Evolutionary conservation across 2,888 invertebrate genomes (phyloP).

Genomic region (Lepeophtheirus nordmannii): DNA sequence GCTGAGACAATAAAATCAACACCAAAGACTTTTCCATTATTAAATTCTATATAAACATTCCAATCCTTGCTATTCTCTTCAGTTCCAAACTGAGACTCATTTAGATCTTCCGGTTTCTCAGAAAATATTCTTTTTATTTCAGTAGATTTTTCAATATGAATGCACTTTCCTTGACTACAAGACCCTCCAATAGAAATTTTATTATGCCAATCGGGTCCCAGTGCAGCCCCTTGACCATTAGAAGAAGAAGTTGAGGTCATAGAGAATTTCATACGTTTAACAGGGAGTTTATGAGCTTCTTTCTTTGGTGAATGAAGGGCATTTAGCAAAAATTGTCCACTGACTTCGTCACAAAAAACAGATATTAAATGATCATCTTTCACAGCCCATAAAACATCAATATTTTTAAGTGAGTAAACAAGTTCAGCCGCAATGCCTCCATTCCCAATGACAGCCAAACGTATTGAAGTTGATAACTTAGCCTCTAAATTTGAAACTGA

Average conservation of each 20-base stretch:
- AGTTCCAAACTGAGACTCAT: background rate
- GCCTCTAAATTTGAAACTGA: constrained; percentile 64
- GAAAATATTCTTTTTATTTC: background rate
- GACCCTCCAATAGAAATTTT: background rate
- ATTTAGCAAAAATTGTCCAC: constrained; percentile 75
- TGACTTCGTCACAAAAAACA: constrained; percentile 88
- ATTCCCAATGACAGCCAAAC: constrained; percentile 77
- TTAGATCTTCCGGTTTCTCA: background rate
- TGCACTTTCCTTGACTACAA: background rate
- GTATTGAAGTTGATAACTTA: constrained; percentile 49
- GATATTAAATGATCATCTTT: constrained; percentile 82
- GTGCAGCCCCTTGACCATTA: constrained; percentile 29
- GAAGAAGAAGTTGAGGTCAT: constrained; percentile 38
- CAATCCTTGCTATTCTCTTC: constrained; percentile 34
- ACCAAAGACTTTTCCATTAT: constrained; percentile 51
- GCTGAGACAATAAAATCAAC: constrained; percentile 90
- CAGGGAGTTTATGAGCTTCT: constrained; percentile 26
- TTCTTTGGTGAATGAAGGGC: constrained; percentile 25
- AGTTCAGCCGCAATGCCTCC: constrained; percentile 97
- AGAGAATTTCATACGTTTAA: constrained; percentile 27
- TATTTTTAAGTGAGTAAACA: constrained; percentile 60
- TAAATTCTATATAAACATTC: constrained; percentile 55
- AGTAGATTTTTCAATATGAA: constrained; percentile 1
- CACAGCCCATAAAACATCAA: constrained; percentile 81
- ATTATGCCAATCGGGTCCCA: constrained; percentile 16